A percentile compares a stretch with the other conserved stretches of the same genome.
Evolutionary conservation across 2,888 invertebrate species (phyloP).

Genomic region (Melanophora roralis): DNA sequence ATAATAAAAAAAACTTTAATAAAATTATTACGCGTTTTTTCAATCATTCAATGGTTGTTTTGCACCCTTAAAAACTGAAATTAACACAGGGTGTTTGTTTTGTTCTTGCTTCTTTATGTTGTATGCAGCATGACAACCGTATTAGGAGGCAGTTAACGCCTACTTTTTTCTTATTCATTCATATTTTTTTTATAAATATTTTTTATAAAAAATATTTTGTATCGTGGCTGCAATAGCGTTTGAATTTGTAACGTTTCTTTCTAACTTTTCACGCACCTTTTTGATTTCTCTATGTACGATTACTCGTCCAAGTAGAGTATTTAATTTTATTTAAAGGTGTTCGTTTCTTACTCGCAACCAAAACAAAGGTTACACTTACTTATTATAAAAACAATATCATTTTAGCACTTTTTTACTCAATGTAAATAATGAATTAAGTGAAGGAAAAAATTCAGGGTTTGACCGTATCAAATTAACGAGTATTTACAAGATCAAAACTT

Average conservation of each 20-base stretch:
- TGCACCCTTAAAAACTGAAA: slow-evolving; percentile 54
- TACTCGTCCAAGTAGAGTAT: background rate
- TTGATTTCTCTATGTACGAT: background rate
- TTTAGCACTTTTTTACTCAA: background rate
- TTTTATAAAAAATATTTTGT: slow-evolving; percentile 6
- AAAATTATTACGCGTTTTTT: slow-evolving; percentile 54
- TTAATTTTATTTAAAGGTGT: slow-evolving; percentile 48
- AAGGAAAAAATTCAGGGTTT: slow-evolving; percentile 22
- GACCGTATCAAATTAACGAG: slow-evolving; percentile 44
- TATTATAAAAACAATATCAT: slow-evolving; percentile 30
- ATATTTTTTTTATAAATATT: slow-evolving; percentile 49
- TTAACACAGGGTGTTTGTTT: slow-evolving; percentile 53
- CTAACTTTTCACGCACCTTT: slow-evolving; percentile 54
- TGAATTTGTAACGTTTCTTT: slow-evolving; percentile 55
- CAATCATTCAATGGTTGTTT: slow-evolving; percentile 40
- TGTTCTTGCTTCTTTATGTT: slow-evolving; percentile 34
- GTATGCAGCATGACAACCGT: slow-evolving; percentile 64
- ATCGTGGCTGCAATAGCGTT: slow-evolving; percentile 44
- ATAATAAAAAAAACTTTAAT: slow-evolving; percentile 24
- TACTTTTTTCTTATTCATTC: slow-evolving; percentile 55
- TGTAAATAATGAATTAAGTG: slow-evolving; percentile 16
- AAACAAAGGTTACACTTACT: slow-evolving; percentile 57
- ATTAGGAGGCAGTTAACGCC: slow-evolving; percentile 67
- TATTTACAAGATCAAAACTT: slow-evolving; percentile 10
- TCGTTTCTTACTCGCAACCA: slow-evolving; percentile 43